phyloP scores from a whole-genome alignment of 2,113 vertebrate species.

The Aphelocoma coerulescens region DNA sequence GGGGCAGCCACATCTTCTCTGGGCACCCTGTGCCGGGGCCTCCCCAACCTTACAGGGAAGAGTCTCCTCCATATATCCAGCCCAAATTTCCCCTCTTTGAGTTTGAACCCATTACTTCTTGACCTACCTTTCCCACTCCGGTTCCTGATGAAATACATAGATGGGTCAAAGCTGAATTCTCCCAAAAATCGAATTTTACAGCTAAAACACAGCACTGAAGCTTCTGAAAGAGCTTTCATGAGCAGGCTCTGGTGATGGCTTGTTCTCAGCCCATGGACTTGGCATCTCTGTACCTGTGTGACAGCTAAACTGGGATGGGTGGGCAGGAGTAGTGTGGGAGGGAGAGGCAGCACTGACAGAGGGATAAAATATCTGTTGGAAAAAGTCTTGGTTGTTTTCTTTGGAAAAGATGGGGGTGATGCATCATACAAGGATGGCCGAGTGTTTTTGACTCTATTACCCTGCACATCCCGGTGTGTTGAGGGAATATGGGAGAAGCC shows the following conservation, averaged over 20 bases:
- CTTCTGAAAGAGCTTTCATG: neutral
- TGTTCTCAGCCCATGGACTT: neutral
- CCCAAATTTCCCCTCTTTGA: neutral
- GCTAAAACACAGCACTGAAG: neutral
- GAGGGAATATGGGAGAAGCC: fast-evolving
- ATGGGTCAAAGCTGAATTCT: neutral
- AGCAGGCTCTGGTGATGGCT: neutral
- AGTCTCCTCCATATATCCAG: neutral
- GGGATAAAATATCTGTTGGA: neutral
- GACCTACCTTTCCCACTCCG: too few species aligned
- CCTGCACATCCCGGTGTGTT: fast-evolving
- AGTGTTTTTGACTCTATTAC: neutral
- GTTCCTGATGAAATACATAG: neutral
- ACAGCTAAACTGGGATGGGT: too few species aligned
- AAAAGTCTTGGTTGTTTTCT: neutral
- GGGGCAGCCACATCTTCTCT: neutral
- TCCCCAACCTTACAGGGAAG: neutral
- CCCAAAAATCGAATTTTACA: neutral
- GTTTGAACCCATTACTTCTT: neutral
- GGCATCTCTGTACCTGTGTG: neutral
- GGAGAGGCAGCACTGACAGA: neutral
- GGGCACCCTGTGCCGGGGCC: neutral
- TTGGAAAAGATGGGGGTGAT: neutral
- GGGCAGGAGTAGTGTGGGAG: neutral
- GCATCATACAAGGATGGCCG: neutral